Evolutionary conservation across 2,888 invertebrate genomes (phyloP), one percentile per base, ranked within the genome.

Genomic region (Brenthis daphne): DNA sequence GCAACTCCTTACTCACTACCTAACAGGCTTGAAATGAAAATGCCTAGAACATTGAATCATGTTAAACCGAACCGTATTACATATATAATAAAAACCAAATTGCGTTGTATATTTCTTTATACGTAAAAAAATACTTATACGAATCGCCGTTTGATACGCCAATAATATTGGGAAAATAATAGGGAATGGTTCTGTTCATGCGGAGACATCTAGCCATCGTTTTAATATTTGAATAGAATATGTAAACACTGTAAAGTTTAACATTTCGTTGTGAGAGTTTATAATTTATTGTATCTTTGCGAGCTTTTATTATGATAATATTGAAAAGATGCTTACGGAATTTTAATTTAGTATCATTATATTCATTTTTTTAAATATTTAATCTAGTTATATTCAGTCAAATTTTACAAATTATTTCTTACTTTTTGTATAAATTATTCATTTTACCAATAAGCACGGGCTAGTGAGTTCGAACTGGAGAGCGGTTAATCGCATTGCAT

Each of bases 141-240:
- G 78, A 83, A 86, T 84, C 79, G 80, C 87, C 79, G 79, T 87
- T 90, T 89, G 86, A 90, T 89, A 89, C 88, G 88, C 88, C 80
- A 86, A 87, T 87, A 86, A 85, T 85, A 90, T 87, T 88, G 84
- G 83, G 79, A 84, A 85, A 88, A 87, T 90, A 86, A 89, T 87
- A 87, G 55, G 57, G 83, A 80, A 84, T 82, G 82, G 83, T 82
- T 75, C 77, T 78, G 82, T 81, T 85, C 83, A 80, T 80, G 80
- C 53, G 63, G 24, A 50, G 81, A 85, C 78, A 81, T 75, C 78
- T 77, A 78, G 8, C 0, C 37, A 37, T 37, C 8, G 8, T 37
- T 8, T 37, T 37, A 43, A 43, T 43, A 11, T 8, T 6, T 51
- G 43, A 43, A 43, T 20, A 20, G 63, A 53, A 63, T 63, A 20